Evolutionary conservation across 2,113 vertebrate species (phyloP).

Genomic region (Fregetta grallaria): DNA sequence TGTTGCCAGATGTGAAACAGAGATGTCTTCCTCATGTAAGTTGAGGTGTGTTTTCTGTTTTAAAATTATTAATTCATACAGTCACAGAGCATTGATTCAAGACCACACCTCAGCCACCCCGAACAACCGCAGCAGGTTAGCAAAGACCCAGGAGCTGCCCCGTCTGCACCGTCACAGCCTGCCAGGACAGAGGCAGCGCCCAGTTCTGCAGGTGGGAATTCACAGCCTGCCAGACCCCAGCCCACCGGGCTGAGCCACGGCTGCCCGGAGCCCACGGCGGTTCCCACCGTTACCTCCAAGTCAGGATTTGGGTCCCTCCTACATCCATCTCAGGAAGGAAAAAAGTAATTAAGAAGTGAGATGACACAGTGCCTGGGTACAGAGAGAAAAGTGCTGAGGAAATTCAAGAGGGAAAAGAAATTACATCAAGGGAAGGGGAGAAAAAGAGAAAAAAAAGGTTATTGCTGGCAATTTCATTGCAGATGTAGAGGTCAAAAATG

Average conservation of each 20-base stretch:
- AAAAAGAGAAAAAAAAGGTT: background rate
- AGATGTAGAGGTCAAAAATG: background rate
- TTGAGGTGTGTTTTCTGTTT: background rate
- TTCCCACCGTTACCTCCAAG: background rate
- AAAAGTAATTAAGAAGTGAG: background rate
- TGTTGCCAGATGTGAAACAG: background rate
- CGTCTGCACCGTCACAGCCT: background rate
- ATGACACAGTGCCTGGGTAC: background rate
- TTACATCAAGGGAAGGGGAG: background rate
- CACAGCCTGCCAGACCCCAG: background rate
- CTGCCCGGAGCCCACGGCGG: background rate
- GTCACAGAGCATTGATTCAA: background rate
- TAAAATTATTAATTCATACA: background rate
- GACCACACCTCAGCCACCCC: background rate
- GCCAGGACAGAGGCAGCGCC: rapidly evolving
- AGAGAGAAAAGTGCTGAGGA: background rate
- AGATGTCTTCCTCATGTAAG: background rate
- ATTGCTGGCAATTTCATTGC: background rate
- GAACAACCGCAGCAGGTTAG: rapidly evolving
- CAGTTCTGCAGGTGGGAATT: background rate
- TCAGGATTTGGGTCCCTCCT: background rate
- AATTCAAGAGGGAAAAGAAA: background rate
- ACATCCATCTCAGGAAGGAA: background rate
- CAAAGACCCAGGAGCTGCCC: background rate
- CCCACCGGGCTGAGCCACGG: background rate